A percentile compares a stretch with the other conserved stretches of the same genome.
Conservation (phyloP, 2,888 invertebrate genomes). For the Hylaea fasciaria region DNA sequence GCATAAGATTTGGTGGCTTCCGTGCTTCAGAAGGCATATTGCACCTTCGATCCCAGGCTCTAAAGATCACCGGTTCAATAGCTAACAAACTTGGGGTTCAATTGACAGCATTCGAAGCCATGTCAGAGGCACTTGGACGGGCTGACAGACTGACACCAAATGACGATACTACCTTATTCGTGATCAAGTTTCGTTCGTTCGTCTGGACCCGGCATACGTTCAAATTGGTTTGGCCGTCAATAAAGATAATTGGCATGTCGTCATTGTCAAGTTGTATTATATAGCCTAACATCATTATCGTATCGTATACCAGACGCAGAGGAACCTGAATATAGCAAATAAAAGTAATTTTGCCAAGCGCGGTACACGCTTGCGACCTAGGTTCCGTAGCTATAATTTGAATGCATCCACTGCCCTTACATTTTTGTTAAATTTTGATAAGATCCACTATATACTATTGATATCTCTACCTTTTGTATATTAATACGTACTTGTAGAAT, state of each 20-base stretch:
- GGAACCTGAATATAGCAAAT: conserved; percentile 15
- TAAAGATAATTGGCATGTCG: conserved; percentile 36
- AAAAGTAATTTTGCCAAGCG: conserved; percentile 10
- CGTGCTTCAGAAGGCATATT: too few relatives aligned
- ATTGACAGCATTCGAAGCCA: too few relatives aligned
- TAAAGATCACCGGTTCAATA: too few relatives aligned
- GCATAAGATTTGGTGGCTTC: too few relatives aligned
- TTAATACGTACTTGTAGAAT: too few relatives aligned
- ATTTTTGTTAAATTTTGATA: neutral
- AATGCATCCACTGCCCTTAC: neutral
- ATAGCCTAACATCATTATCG: conserved; percentile 33
- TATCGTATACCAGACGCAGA: conserved; percentile 34
- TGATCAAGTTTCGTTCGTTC: neutral
- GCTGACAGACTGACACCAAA: too few relatives aligned
- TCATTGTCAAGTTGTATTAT: conserved; percentile 43
- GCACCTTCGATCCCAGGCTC: too few relatives aligned
- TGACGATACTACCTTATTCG: too few relatives aligned
- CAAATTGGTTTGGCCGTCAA: conserved; percentile 42
- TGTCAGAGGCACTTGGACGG: too few relatives aligned
- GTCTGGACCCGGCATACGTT: conserved; percentile 20
- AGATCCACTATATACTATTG: neutral
- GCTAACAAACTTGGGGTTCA: too few relatives aligned
- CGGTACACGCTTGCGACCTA: neutral
- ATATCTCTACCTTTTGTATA: too few relatives aligned
- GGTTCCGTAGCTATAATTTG: conserved; percentile 16